Percentiles rank a stretch among this genome's conserved stretches.
Conservation (phyloP, 2,888 invertebrate genomes). For the Cheilosia variabilis region DNA sequence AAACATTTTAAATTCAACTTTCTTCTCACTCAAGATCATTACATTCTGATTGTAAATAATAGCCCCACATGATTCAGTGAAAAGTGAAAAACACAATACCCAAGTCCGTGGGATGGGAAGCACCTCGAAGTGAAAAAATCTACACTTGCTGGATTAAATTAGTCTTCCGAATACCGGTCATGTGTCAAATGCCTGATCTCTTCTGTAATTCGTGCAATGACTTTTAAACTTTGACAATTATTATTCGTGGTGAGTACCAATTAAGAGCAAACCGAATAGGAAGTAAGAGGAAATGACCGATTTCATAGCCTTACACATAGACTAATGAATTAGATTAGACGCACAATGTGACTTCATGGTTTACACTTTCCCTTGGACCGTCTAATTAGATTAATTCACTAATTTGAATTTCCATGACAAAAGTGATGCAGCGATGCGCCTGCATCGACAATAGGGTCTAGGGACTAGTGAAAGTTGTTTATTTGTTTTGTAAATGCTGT, state of each 20-base stretch:
- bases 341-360: not conserved
- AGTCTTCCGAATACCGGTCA: not conserved
- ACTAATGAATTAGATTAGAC: conserved; percentile 5
- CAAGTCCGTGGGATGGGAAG: not conserved
- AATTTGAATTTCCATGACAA: not conserved
- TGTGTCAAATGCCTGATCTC: conserved; percentile 12
- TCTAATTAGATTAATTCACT: conserved; percentile 6
- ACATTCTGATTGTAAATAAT: not conserved
- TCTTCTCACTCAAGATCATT: not conserved
- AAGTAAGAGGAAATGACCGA: conserved; percentile 13
- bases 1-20: not conserved
- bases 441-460: not conserved
- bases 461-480: not conserved
- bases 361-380: not conserved
- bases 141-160: not conserved
- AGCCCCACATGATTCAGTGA: not conserved
- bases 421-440: not conserved
- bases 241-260: not conserved
- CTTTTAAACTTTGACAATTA: conserved; percentile 13
- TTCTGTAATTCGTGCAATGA: not conserved
- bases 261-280: conserved; percentile 6
- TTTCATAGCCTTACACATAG: conserved; percentile 6
- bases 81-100: too few relatives aligned
- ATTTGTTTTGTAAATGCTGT: not conserved
- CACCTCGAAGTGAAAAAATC: not conserved